These are phyloP conservation scores for Bursaphelenchus okinawaensis DNA, from an alignment of 2,888 invertebrate genomes.

Conservation along the genomic window DNA sequence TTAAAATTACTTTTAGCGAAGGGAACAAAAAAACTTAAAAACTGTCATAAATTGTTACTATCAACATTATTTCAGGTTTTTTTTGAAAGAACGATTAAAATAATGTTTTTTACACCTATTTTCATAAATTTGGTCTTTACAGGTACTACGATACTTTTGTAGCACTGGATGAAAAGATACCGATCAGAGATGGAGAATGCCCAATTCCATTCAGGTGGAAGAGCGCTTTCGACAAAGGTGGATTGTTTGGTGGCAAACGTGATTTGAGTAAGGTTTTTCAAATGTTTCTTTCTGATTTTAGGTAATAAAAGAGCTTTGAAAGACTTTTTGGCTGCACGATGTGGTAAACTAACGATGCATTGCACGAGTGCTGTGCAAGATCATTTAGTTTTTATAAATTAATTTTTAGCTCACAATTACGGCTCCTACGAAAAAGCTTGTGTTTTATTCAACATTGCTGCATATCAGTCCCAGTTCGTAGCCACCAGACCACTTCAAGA, in stretches of 20 bases:
- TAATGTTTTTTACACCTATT: too few relatives aligned
- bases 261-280: constrained; percentile 12
- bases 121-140: too few relatives aligned
- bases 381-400: too few relatives aligned
- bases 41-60: too few relatives aligned
- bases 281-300: not conserved
- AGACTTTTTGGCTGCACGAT: too few relatives aligned
- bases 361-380: too few relatives aligned
- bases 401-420: constrained; percentile 59
- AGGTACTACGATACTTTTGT: constrained; percentile 11
- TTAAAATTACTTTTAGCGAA: too few relatives aligned
- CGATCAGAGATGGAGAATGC: constrained; percentile 9
- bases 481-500: constrained; percentile 74
- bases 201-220: constrained; percentile 70
- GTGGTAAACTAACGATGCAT: too few relatives aligned
- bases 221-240: constrained; percentile 91
- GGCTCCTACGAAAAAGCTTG: constrained; percentile 87
- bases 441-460: constrained; percentile 89
- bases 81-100: too few relatives aligned
- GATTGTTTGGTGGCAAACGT: constrained; percentile 10
- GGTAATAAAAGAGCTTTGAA: not conserved
- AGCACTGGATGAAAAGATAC: constrained; percentile 3
- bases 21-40: too few relatives aligned
- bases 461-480: constrained; percentile 71
- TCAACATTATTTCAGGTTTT: too few relatives aligned